These are phyloP conservation scores for Sphenodon punctatus DNA, from an alignment of 2,797 vertebrate species.

Conservation along the genomic window DNA sequence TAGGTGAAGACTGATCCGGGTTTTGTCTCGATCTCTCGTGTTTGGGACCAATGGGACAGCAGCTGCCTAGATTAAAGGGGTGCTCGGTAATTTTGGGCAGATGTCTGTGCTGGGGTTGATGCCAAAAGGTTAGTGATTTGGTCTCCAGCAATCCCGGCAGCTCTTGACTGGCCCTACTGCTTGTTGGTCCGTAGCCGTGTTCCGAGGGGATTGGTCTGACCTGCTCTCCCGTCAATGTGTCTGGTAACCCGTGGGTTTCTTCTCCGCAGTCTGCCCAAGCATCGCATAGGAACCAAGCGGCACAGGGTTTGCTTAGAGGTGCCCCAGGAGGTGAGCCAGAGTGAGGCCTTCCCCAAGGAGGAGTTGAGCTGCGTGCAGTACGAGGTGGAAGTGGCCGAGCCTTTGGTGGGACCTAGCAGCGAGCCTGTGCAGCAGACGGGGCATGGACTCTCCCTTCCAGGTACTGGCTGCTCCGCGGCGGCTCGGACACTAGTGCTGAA, in stretches of 20 bases:
- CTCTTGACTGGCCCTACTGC: too few relatives aligned
- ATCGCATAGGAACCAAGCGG: conserved; percentile 95
- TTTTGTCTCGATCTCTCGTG: too few relatives aligned
- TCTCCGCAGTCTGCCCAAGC: conserved; percentile 79
- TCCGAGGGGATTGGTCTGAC: too few relatives aligned
- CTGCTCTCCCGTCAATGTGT: background rate
- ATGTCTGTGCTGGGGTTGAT: too few relatives aligned
- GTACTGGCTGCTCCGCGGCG: conserved; percentile 45
- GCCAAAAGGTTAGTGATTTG: too few relatives aligned
- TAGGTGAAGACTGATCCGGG: too few relatives aligned
- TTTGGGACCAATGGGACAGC: background rate
- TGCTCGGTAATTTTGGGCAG: background rate
- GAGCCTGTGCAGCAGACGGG: conserved; percentile 66
- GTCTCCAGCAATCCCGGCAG: too few relatives aligned
- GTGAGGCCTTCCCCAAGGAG: conserved; percentile 83
- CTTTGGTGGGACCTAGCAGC: conserved; percentile 44
- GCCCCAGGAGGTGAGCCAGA: conserved; percentile 87
- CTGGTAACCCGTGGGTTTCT: conserved; percentile 5
- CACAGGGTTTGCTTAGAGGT: conserved; percentile 94
- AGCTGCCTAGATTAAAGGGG: background rate
- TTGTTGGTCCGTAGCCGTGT: too few relatives aligned
- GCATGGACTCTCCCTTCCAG: conserved; percentile 64
- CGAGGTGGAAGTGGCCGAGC: conserved; percentile 74
- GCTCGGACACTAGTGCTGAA: background rate
- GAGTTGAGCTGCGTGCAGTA: conserved; percentile 68